Percentiles rank a stretch among this genome's conserved stretches.
These are phyloP conservation scores for Sitophilus oryzae DNA, from an alignment of 1,140 invertebrate species.

Conservation along the genomic window DNA sequence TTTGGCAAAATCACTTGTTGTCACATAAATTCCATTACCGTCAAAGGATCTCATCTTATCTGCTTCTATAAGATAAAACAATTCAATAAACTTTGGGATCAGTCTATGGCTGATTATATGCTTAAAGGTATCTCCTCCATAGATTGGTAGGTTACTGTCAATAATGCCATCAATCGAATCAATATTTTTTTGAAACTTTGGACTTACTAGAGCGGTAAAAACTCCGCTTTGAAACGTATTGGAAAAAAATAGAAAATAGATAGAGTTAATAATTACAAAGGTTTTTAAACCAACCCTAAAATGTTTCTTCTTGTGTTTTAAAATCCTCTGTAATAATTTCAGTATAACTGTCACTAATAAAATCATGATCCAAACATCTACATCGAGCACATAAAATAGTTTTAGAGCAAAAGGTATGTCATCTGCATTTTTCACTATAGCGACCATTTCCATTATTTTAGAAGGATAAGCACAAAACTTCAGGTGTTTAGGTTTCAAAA, in stretches of 20 bases:
- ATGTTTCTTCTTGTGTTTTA: not conserved
- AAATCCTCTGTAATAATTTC: not conserved
- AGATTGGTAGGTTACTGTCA: not conserved
- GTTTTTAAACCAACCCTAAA: not conserved
- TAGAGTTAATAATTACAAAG: not conserved
- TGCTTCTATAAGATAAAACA: not conserved
- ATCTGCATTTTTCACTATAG: not conserved
- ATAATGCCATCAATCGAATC: not conserved
- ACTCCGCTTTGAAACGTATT: not conserved
- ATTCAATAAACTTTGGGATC: not conserved
- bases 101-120: not conserved
- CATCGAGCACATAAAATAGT: not conserved
- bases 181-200: not conserved
- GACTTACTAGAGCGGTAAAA: not conserved
- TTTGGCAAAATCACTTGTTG: not conserved
- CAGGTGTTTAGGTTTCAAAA: not conserved
- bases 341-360: not conserved
- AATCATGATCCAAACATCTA: not conserved
- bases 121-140: not conserved
- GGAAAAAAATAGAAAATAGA: not conserved
- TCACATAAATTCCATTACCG: not conserved
- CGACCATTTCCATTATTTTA: not conserved
- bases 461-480: not conserved
- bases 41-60: not conserved
- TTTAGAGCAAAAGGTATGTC: not conserved